These are phyloP conservation scores for Arizona elegans DNA, from an alignment of 2,113 vertebrate genomes.

Conservation along the genomic window DNA sequence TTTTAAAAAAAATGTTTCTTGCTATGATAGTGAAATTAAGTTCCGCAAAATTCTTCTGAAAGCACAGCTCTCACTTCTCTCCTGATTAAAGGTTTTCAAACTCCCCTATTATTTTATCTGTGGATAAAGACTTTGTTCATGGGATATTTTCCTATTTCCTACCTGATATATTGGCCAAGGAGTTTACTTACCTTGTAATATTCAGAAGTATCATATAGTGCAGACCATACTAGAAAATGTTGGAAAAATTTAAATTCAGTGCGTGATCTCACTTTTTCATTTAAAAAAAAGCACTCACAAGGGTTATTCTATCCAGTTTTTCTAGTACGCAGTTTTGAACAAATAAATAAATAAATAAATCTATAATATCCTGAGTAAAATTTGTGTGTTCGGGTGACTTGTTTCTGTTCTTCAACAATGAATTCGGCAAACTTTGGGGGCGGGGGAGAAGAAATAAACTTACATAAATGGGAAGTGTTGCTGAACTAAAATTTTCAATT, in stretches of 20 bases:
- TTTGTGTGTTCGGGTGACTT: neutral
- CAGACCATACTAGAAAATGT: neutral
- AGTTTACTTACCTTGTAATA: no score
- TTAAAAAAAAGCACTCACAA: neutral
- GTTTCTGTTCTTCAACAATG: neutral
- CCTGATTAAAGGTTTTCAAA: no score
- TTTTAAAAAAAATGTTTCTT: no score
- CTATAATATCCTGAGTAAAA: neutral
- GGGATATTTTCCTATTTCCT: neutral
- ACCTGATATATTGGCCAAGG: neutral
- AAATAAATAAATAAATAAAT: neutral
- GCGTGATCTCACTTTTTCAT: neutral
- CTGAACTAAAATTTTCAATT: conserved; percentile 19
- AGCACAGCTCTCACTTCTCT: no score
- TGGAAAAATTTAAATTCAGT: neutral
- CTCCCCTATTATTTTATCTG: no score
- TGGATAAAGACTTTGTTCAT: no score
- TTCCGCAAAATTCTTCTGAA: neutral
- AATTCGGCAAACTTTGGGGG: neutral
- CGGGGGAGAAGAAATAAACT: neutral
- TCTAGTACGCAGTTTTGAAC: neutral
- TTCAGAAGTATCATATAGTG: neutral
- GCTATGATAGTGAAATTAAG: neutral
- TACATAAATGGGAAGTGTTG: conserved; percentile 13
- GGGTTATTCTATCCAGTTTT: neutral